These are phyloP conservation scores for Siphamia tubifer DNA, from an alignment of 2,113 vertebrate species.

Conservation along the genomic window DNA sequence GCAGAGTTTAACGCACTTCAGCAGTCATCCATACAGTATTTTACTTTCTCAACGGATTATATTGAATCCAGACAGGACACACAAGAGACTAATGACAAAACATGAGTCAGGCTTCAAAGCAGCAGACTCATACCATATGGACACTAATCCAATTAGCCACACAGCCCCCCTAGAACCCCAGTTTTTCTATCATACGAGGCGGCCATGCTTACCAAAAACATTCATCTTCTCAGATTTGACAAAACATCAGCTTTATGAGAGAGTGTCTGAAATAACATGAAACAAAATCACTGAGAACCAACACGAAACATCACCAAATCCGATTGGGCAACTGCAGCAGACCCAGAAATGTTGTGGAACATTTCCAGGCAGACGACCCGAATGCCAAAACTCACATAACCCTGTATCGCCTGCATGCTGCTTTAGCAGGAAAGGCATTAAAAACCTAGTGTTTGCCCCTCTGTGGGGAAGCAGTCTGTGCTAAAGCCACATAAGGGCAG, in stretches of 20 bases:
- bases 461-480: slow-evolving; percentile 15
- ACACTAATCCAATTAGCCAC: slow-evolving; percentile 57
- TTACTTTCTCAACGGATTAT: not conserved
- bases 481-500: slow-evolving; percentile 62
- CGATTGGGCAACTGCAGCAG: slow-evolving; percentile 34
- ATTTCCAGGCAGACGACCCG: slow-evolving; percentile 46
- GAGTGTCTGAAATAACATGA: slow-evolving; percentile 24
- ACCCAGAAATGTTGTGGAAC: slow-evolving; percentile 45
- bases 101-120: slow-evolving; percentile 47
- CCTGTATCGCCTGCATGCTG: slow-evolving; percentile 8
- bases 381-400: slow-evolving; percentile 57
- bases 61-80: slow-evolving; percentile 31
- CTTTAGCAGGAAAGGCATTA: slow-evolving; percentile 57
- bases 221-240: slow-evolving; percentile 35
- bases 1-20: not conserved
- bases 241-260: slow-evolving; percentile 23
- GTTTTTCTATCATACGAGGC: slow-evolving; percentile 11
- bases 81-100: slow-evolving; percentile 22
- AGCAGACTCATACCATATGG: slow-evolving; percentile 54
- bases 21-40: not conserved
- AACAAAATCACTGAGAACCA: slow-evolving; percentile 36
- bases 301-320: slow-evolving; percentile 56
- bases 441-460: slow-evolving; percentile 45
- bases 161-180: slow-evolving; percentile 23
- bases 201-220: slow-evolving; percentile 1